Evolutionary conservation across 2,113 vertebrate genomes (phyloP), one percentile per base, ranked within the genome.

Genomic region (Uropsilus gracilis): DNA sequence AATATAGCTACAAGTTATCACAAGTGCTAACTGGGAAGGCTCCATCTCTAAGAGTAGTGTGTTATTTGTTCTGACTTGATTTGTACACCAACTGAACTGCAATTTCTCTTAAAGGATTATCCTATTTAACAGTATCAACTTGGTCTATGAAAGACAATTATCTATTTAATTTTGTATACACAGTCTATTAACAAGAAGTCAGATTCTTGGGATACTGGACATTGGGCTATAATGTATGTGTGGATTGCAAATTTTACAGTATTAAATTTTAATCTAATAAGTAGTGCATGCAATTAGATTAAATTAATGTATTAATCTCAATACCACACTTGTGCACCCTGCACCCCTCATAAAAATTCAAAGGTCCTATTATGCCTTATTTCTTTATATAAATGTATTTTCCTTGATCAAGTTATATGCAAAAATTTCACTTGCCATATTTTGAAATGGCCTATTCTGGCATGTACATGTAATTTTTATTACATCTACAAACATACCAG

Each of bases 121-220:
- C 46, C 85, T 86, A 90, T 94, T 96, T 82, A 76, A 91, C 81
- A 94, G 53, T 76, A 94, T 94, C 63, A 88, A n/a, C 20, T 57
- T 94, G 57, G 44, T 34, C 80, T 73, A 94, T 93, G 90, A 96
- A 94, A 94, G 91, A 95, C 95, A 81, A 94, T 93, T 86, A 85
- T 81, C 86, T 92, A 44, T 96, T 97, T 82, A 91, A 76, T 95
- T 94, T 90, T 96, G 42, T 73, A 77, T 83, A 91, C 10, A 90
- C 17, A 55, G 17, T 94, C 63, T 83, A 83, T 81, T 80, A 90
- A 95, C 93, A 94, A 83, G 18, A 32, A 69, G 48, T 82, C 24
- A 77, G 34, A 89, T 86, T 84, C 22, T 96, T 69, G 8, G 24
- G 42, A 22, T 90, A 68, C 44, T 89, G 95, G 72, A 78, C 24